Conservation (phyloP, 2,888 invertebrate species). For the Lasioglossum morio region DNA sequence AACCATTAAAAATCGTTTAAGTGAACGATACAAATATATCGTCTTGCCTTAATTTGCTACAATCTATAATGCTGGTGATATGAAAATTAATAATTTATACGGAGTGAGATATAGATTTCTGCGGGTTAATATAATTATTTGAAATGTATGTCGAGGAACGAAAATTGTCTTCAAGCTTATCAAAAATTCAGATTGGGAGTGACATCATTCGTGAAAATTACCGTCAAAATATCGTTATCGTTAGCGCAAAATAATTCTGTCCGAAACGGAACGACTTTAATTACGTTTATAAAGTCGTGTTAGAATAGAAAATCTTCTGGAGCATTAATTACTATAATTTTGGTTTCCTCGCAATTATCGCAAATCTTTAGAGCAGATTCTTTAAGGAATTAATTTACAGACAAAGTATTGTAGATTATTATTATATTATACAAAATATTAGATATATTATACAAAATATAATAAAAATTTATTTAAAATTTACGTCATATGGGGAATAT, state of each 20-base stretch:
- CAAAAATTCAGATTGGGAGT: neutral
- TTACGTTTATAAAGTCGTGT: neutral
- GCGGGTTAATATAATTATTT: neutral
- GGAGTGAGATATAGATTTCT: neutral
- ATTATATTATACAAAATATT: too few species aligned
- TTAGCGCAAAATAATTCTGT: neutral
- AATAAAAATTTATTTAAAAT: neutral
- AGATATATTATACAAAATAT: neutral
- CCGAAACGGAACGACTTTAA: neutral
- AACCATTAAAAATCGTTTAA: neutral
- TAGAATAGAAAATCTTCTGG: neutral
- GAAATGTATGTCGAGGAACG: neutral
- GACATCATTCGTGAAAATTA: neutral
- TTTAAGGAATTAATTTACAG: neutral
- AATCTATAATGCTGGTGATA: neutral
- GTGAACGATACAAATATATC: neutral
- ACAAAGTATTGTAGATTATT: neutral
- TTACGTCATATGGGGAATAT: neutral
- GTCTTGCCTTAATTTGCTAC: neutral
- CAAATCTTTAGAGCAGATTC: neutral
- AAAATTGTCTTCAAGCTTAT: neutral
- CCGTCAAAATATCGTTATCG: neutral
- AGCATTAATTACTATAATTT: neutral
- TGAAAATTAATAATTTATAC: neutral
- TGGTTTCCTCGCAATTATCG: too few species aligned